Percentiles rank a stretch among this genome's conserved stretches.
These are phyloP conservation scores for Achroia grisella DNA, from an alignment of 1,140 invertebrate genomes.

Conservation along the genomic window DNA sequence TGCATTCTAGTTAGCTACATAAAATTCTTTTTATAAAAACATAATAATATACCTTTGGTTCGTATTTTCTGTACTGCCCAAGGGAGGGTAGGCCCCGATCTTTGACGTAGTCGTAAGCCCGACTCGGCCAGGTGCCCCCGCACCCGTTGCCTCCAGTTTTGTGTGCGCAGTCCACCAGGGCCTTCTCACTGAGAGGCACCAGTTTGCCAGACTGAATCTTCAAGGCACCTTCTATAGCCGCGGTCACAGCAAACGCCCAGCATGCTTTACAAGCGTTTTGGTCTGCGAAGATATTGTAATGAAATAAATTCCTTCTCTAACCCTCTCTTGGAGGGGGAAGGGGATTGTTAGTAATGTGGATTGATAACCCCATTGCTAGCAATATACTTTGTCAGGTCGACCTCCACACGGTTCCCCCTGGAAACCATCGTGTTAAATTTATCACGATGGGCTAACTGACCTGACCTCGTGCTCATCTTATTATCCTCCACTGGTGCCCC, in stretches of 20 bases:
- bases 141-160: slow-evolving; percentile 38
- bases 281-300: slow-evolving; percentile 13
- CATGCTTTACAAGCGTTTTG: slow-evolving; percentile 57
- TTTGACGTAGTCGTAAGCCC: slow-evolving; percentile 39
- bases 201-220: slow-evolving; percentile 30
- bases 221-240: slow-evolving; percentile 82
- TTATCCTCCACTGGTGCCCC: too few species aligned
- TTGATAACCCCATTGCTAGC: too few species aligned
- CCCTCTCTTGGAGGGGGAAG: too few species aligned
- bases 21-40: too few species aligned
- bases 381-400: too few species aligned
- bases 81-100: slow-evolving; percentile 33
- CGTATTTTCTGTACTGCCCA: slow-evolving; percentile 38
- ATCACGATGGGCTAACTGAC: too few species aligned
- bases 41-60: slow-evolving; percentile 22
- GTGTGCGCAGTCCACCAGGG: slow-evolving; percentile 43
- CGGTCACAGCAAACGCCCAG: slow-evolving; percentile 77
- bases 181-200: slow-evolving; percentile 40
- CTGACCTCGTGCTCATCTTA: too few species aligned
- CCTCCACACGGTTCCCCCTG: too few species aligned
- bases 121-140: slow-evolving; percentile 38
- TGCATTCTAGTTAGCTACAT: background rate
- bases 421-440: too few species aligned
- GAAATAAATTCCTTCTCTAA: too few species aligned
- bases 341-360: too few species aligned